Evolutionary conservation across 2,888 invertebrate species (phyloP).

Genomic region (Temnothorax unifasciatus): DNA sequence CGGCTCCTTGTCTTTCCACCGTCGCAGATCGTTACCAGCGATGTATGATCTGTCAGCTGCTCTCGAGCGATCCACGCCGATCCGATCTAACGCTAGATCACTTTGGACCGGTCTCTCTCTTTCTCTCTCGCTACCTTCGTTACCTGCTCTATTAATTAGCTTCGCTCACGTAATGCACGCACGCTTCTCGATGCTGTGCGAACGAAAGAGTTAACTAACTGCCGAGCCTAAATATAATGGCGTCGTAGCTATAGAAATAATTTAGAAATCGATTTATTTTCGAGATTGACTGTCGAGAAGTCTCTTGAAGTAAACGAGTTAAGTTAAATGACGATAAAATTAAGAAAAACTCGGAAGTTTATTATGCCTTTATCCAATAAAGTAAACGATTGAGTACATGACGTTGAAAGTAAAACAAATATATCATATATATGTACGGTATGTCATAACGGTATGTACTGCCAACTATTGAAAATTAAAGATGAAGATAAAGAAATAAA

Average conservation of each 20-base stretch:
- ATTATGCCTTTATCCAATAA: neutral
- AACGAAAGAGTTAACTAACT: neutral
- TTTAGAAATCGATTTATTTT: constrained; percentile 21
- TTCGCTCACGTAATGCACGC: constrained; percentile 39
- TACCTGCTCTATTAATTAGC: constrained; percentile 65
- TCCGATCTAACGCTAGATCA: constrained; percentile 56
- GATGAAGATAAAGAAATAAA: neutral
- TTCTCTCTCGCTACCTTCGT: constrained; percentile 44
- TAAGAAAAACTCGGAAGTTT: neutral
- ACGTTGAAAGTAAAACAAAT: neutral
- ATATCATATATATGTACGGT: neutral
- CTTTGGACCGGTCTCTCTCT: constrained; percentile 47
- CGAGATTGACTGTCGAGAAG: neutral
- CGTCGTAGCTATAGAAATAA: constrained; percentile 9
- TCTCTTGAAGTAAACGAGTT: neutral
- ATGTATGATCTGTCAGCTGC: constrained; percentile 46
- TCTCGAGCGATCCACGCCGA: constrained; percentile 44
- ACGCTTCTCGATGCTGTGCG: constrained; percentile 25
- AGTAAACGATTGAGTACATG: neutral
- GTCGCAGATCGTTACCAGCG: constrained; percentile 44
- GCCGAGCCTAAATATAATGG: constrained; percentile 40
- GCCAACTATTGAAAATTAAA: neutral
- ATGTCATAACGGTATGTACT: neutral
- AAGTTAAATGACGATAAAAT: neutral
- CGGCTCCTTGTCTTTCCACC: constrained; percentile 44